Evolutionary conservation across 1,140 invertebrate species (phyloP).

Genomic region (Listronotus oregonensis): DNA sequence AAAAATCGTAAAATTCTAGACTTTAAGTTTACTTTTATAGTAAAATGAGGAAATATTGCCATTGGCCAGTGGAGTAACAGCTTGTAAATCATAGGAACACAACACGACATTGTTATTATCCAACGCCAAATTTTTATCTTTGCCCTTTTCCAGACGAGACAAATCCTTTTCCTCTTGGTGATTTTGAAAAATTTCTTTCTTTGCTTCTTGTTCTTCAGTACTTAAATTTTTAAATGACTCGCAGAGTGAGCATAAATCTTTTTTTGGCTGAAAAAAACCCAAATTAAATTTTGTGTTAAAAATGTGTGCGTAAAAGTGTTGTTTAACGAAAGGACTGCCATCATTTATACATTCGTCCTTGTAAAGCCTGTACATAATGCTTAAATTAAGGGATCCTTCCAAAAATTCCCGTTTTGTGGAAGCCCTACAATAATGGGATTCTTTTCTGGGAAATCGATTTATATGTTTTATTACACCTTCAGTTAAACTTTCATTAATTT

Average conservation of each 20-base stretch:
- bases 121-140: too few relatives aligned
- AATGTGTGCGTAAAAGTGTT: too few relatives aligned
- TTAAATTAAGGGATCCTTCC: slow-evolving; percentile 12
- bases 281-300: neutral
- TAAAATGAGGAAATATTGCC: slow-evolving; percentile 48
- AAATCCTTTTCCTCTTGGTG: slow-evolving; percentile 41
- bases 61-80: slow-evolving; percentile 46
- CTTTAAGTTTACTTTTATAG: slow-evolving; percentile 56
- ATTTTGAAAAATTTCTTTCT: slow-evolving; percentile 37
- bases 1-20: slow-evolving; percentile 58
- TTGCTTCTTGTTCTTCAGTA: slow-evolving; percentile 44
- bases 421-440: slow-evolving; percentile 14
- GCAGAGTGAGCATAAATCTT: slow-evolving; percentile 55
- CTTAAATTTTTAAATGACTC: slow-evolving; percentile 46
- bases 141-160: slow-evolving; percentile 28
- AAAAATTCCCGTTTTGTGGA: slow-evolving; percentile 14
- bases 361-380: slow-evolving; percentile 13
- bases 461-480: slow-evolving; percentile 10
- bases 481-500: slow-evolving; percentile 8
- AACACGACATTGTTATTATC: slow-evolving; percentile 18
- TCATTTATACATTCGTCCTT: neutral
- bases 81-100: slow-evolving; percentile 50
- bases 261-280: slow-evolving; percentile 42
- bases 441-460: slow-evolving; percentile 18
- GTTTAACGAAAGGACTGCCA: too few relatives aligned